phyloP scores from a whole-genome alignment of 2,888 invertebrate species.

The Cremastinae sp. region DNA sequence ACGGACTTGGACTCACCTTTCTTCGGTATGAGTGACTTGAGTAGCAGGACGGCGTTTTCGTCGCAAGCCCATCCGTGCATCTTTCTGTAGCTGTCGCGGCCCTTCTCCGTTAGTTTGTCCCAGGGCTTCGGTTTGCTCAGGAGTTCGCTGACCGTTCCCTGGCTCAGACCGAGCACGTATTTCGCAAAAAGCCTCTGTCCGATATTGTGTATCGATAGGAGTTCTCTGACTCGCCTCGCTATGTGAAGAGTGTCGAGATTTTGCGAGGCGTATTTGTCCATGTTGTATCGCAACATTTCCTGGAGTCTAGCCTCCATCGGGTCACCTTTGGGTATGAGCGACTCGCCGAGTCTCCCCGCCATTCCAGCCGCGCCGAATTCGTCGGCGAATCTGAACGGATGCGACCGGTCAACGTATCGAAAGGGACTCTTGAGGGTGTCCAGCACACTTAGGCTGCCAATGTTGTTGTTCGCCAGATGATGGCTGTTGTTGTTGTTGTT shows the following conservation, averaged over 20 bases:
- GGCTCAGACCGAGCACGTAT: conserved; percentile 97
- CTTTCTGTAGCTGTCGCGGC: conserved; percentile 98
- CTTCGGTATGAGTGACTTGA: conserved; percentile 98
- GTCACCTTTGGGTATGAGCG: conserved; percentile 94
- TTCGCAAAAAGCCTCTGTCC: conserved; percentile 99
- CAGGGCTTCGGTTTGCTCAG: conserved; percentile 99
- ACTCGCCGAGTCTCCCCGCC: conserved; percentile 92
- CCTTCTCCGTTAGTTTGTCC: conserved; percentile 99
- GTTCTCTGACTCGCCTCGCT: conserved; percentile 94
- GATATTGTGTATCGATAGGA: conserved; percentile 98
- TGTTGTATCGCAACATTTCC: conserved; percentile 96
- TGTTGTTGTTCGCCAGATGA: conserved; percentile 79
- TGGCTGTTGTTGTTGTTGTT: conserved; percentile 81
- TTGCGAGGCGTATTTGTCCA: conserved; percentile 97
- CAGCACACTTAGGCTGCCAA: conserved; percentile 80
- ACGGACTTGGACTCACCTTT: conserved; percentile 88
- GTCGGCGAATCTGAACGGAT: conserved; percentile 91
- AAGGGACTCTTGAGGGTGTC: conserved; percentile 86
- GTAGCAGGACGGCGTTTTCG: conserved; percentile 96
- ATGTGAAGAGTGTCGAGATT: conserved; percentile 97
- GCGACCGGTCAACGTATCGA: conserved; percentile 90
- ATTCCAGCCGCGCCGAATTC: conserved; percentile 92
- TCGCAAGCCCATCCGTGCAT: conserved; percentile 99
- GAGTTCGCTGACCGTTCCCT: conserved; percentile 98
- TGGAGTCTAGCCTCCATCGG: conserved; percentile 96